phyloP scores from a whole-genome alignment of 2,113 vertebrate genomes.

The Athene cunicularia region DNA sequence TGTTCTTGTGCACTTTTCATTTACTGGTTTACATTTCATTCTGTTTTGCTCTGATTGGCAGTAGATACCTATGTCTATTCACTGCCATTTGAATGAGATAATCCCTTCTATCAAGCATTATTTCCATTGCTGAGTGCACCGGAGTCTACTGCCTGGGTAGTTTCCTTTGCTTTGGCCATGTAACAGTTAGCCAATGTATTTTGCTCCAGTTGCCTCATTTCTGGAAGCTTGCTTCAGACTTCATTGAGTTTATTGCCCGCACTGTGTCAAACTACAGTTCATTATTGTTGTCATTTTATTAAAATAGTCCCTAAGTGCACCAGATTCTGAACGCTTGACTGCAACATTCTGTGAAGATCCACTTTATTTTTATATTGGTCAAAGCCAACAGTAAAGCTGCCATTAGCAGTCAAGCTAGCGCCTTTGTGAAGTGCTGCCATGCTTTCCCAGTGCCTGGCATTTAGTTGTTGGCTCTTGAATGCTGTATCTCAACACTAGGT shows the following conservation, averaged over 20 bases:
- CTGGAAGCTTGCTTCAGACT: conserved; percentile 56
- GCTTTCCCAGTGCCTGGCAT: background rate
- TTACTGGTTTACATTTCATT: background rate
- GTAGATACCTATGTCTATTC: background rate
- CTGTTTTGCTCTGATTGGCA: background rate
- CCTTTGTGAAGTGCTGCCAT: background rate
- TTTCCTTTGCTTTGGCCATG: background rate
- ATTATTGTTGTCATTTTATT: conserved; percentile 40
- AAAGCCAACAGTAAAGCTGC: conserved; percentile 23
- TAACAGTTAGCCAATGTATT: background rate
- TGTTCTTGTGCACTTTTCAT: background rate
- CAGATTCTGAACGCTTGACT: conserved; percentile 17
- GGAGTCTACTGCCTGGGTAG: background rate
- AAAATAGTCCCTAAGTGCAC: conserved; percentile 30
- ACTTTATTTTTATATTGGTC: conserved; percentile 31
- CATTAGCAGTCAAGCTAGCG: background rate
- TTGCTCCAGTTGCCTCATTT: conserved; percentile 18
- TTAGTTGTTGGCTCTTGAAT: background rate
- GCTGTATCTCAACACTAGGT: fast-evolving
- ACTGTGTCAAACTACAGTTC: conserved; percentile 37
- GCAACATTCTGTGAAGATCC: background rate
- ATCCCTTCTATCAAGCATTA: background rate
- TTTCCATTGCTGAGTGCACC: background rate
- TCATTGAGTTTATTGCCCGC: conserved; percentile 49
- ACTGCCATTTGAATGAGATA: background rate